These are phyloP conservation scores for Capitulum mitella DNA, from an alignment of 2,888 invertebrate genomes.

Conservation along the genomic window DNA sequence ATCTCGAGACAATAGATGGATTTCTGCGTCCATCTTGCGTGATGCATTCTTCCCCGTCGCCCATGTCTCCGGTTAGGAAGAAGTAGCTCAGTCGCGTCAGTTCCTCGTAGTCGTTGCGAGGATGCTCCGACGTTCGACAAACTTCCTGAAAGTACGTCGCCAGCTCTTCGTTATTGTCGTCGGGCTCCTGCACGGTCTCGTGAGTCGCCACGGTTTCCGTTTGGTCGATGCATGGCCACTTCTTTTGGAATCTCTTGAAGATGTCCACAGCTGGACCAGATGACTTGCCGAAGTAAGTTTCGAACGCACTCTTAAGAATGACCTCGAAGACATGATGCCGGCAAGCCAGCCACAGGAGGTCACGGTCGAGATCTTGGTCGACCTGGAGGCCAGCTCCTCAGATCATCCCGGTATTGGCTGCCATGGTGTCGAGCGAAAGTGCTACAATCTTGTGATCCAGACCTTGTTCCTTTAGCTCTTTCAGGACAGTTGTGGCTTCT, in stretches of 20 bases:
- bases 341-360: constrained; percentile 1
- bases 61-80: neutral
- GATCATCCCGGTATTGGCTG: neutral
- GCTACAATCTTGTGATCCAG: neutral
- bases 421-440: neutral
- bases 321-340: neutral
- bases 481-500: neutral
- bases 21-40: too few species aligned
- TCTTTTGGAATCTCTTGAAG: neutral
- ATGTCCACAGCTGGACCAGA: neutral
- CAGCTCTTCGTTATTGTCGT: neutral
- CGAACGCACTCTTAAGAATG: neutral
- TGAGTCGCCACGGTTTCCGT: neutral
- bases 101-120: constrained; percentile 5
- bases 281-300: neutral
- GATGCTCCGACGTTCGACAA: neutral
- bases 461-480: neutral
- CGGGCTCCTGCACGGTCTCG: neutral
- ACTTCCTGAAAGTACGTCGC: neutral
- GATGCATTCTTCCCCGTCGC: neutral
- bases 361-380: neutral
- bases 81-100: neutral
- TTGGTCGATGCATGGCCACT: neutral
- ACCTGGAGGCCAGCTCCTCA: neutral
- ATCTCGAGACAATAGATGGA: too few species aligned